Conservation (phyloP, 1,140 invertebrate species). For the Zaprionus capensis region DNA sequence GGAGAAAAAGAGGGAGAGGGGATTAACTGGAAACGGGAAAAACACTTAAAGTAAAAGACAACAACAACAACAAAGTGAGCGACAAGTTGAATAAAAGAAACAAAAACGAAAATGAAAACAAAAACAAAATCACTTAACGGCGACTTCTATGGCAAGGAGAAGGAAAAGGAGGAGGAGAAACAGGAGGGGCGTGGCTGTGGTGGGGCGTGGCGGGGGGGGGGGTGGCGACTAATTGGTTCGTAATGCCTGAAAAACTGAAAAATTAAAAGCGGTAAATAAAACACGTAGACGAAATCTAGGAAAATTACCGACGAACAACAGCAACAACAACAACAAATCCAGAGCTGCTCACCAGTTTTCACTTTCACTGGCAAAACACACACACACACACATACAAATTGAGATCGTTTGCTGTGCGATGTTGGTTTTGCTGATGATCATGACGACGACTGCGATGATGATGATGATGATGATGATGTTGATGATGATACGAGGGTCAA, state of each 20-base stretch:
- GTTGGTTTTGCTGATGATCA: too few species aligned
- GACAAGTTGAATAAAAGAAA: constrained; percentile 60
- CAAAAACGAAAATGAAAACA: constrained; percentile 65
- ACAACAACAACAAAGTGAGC: constrained; percentile 15
- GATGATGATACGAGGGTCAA: neutral
- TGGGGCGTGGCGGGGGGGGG: neutral
- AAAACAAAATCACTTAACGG: constrained; percentile 63
- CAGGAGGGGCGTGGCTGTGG: neutral
- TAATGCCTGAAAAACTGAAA: constrained; percentile 38
- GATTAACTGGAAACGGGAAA: constrained; percentile 19
- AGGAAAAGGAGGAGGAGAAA: constrained; percentile 4
- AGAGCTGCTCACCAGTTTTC: constrained; percentile 51
- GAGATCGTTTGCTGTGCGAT: too few species aligned
- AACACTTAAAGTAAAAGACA: constrained; percentile 13
- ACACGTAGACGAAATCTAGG: constrained; percentile 46
- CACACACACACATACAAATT: constrained; percentile 33
- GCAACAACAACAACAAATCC: constrained; percentile 33
- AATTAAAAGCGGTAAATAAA: constrained; percentile 14
- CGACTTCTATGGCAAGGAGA: constrained; percentile 7
- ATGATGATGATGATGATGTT: neutral
- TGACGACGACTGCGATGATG: neutral
- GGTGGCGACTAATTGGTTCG: constrained; percentile 28
- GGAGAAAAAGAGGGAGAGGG: neutral
- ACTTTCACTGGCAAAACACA: constrained; percentile 62
- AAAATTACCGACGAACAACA: constrained; percentile 66